Conservation (phyloP, 2,113 vertebrate genomes). For the Saccopteryx leptura region DNA sequence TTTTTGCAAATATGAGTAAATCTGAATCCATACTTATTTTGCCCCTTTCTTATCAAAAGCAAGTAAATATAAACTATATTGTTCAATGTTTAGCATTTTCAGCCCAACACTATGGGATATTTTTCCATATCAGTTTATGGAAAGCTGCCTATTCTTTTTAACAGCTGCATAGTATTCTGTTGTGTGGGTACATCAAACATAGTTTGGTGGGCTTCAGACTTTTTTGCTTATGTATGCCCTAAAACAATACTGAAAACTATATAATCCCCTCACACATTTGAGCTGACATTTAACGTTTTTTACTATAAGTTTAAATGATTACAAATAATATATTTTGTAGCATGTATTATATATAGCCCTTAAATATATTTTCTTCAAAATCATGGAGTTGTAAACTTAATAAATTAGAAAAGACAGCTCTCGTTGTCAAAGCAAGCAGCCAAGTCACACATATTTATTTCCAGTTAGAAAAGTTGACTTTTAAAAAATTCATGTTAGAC, state of each 20-base stretch:
- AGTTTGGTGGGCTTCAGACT: not conserved
- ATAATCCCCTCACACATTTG: not conserved
- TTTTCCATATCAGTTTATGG: conserved; percentile 23
- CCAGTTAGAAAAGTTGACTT: conserved; percentile 63
- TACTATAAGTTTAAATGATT: conserved; percentile 44
- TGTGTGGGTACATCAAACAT: not conserved
- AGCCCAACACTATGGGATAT: not conserved
- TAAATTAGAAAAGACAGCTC: conserved; percentile 45
- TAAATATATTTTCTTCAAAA: conserved; percentile 67
- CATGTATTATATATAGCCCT: not conserved
- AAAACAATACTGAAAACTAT: conserved; percentile 47
- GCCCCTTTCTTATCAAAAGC: conserved; percentile 15
- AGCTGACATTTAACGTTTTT: not conserved
- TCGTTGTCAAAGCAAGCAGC: conserved; percentile 54
- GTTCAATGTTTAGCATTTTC: conserved; percentile 41
- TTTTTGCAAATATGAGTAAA: conserved; percentile 61
- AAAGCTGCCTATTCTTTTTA: conserved; percentile 1
- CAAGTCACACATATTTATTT: conserved; percentile 65
- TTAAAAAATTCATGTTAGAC: conserved; percentile 59
- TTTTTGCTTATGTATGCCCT: conserved; percentile 14
- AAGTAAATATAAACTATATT: not conserved
- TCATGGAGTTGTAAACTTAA: conserved; percentile 44
- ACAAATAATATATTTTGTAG: conserved; percentile 59
- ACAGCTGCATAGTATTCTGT: not conserved
- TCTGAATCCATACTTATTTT: not conserved